Evolutionary conservation across 1,140 invertebrate species (phyloP), one percentile per base, ranked within the genome.

Genomic region (Ephestia elutella): DNA sequence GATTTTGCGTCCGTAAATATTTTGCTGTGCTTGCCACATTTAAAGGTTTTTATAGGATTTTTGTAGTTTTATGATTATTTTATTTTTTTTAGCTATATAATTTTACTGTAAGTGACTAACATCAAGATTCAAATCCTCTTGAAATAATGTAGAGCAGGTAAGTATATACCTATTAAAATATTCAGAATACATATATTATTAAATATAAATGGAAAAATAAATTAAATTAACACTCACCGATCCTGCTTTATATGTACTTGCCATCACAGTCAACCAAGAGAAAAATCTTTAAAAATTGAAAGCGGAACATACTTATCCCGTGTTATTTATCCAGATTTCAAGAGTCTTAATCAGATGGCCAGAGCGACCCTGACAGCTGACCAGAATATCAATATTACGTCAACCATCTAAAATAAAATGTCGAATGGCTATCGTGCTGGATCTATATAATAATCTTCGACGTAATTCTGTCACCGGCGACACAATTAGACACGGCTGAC

Each of bases 381-480:
- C 67, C 62, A 71, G 71, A 74, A 75, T 75, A 76, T 78, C 71
- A 78, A 76, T 77, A 71, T 77, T 78, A 68, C 76, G 78, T 78
- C 66, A 75, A 75, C 70, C 62, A 50, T 55, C 71, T 76, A 71
- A 76, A 82, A 81, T 82, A 80, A 82, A 70, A 62, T 64, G 73
- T 59, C 63, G 66, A 71, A 71, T 62, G 68, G 59, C 70, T 60
- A 64, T 67, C 60, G 44, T 67, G 65, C 58, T 59, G 49, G 61
- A 68, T 63, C 56, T 66, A 70, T 75, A 77, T 71, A 67, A 78
- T 73, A 59, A 74, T 49, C 74, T 73, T 81, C 66, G 66, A 78
- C 71, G 67, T 85, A 82, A 78, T 72, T 82, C 75, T 81, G 74
- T 82, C 80, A 80, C 66, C 78, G 67, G 49, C 20, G 64, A 65